phyloP scores from a whole-genome alignment of 2,113 vertebrate species.

The Clarias macrocephalus region DNA sequence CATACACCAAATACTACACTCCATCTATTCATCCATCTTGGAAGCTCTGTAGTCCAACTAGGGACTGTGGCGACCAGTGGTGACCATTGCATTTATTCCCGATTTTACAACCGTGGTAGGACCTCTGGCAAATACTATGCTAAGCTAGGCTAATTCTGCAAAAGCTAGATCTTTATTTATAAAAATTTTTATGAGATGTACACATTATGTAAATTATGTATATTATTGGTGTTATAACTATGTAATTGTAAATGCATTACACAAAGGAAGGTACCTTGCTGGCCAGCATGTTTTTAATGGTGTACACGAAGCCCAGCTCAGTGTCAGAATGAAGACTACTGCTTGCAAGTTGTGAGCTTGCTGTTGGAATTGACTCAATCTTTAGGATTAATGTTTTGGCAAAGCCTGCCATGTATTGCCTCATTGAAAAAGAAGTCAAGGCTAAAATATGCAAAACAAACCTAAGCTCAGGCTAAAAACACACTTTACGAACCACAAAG shows the following conservation, averaged over 20 bases:
- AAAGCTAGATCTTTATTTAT: background rate
- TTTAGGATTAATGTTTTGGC: conserved; percentile 3
- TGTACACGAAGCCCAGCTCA: background rate
- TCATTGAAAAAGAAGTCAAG: conserved; percentile 1
- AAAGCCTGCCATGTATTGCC: background rate
- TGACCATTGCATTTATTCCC: no score
- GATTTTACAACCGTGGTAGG: no score
- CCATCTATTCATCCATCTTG: no score
- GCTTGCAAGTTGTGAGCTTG: background rate
- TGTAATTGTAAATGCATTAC: background rate
- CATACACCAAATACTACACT: background rate
- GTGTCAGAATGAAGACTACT: background rate
- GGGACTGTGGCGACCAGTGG: no score
- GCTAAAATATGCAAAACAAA: background rate
- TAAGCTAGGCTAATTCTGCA: background rate
- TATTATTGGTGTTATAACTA: background rate
- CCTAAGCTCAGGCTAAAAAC: background rate
- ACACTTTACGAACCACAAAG: background rate
- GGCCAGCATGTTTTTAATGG: background rate
- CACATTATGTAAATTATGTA: background rate
- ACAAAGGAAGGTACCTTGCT: background rate
- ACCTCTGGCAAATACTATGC: background rate
- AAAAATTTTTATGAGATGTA: background rate
- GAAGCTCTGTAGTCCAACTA: no score
- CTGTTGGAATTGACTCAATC: background rate